phyloP scores from a whole-genome alignment of 2,113 vertebrate genomes.

The Sinocyclocheilus rhinocerous region DNA sequence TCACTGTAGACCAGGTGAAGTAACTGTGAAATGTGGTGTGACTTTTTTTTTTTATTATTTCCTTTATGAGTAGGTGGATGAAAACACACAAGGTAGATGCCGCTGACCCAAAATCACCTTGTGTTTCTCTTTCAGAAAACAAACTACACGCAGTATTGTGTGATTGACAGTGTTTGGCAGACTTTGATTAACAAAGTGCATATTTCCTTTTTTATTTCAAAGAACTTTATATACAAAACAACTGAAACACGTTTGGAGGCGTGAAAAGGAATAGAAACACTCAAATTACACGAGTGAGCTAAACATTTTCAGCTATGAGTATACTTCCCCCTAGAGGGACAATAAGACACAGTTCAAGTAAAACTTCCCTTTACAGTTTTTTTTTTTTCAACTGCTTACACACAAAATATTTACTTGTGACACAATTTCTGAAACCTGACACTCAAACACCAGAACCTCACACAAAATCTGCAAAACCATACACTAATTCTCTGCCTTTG shows the following conservation, averaged over 20 bases:
- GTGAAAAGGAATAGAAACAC: neutral
- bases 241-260: too few relatives aligned
- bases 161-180: neutral
- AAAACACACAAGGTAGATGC: conserved; percentile 9
- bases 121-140: neutral
- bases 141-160: neutral
- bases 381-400: too few relatives aligned
- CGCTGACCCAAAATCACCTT: neutral
- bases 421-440: too few relatives aligned
- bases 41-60: neutral
- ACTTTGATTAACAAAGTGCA: neutral
- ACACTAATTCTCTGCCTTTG: too few relatives aligned
- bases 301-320: neutral
- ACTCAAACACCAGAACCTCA: too few relatives aligned
- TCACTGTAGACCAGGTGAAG: neutral
- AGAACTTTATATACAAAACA: neutral
- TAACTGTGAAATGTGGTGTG: conserved; percentile 3
- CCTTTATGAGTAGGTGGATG: conserved; percentile 9
- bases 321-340: neutral
- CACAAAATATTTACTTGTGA: too few relatives aligned
- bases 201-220: neutral
- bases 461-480: too few relatives aligned
- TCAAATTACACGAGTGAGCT: neutral
- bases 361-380: neutral
- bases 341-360: neutral